Evolutionary conservation across 2,888 invertebrate species (phyloP), one percentile per base, ranked within the genome.

Genomic region (Drosophila testacea): DNA sequence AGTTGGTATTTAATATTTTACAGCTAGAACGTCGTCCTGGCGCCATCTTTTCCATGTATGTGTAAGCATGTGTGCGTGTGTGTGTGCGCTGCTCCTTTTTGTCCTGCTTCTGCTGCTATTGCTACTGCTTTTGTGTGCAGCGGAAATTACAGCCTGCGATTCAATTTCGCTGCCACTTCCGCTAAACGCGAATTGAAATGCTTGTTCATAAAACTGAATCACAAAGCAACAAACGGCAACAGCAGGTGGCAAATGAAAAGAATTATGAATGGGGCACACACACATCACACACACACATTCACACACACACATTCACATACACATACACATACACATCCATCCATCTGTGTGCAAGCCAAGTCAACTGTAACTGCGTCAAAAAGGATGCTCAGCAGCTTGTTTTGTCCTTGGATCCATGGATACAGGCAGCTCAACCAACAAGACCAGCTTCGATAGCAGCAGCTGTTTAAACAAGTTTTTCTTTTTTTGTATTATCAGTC

Each of bases 91-190:
- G 34, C 42, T 27, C 27, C 30, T 46, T 16, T 22, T 30, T 6
- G 46, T 28, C 56, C 48, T 61, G 48, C 42, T 47, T 13, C 54
- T 77, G 54, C 50, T 60, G 78, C 72, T 61, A 46, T 42, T 47
- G 27, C 54, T 77, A 50, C 50, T 60, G 78, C 72, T 64, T 83
- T 72, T 79, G 75, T 78, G 63, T 55, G 66, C 69, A 73, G 68
- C 89, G 89, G 90, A 90, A 89, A 90, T 90, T 82, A 85, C 82
- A 84, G 81, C 78, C 84, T 78, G 81, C 80, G 82, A 84, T 89
- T 90, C 79, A 89, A 88, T 89, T 90, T 88, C 73, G 82, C 69
- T 75, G 81, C 75, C 77, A 83, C 77, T 88, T 84, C 84, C 84
- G 87, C 67, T 68, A 79, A 74, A 76, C 76, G 82, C 79, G 84